Evolutionary conservation across 2,797 vertebrate species (phyloP).

Genomic region (Leuciscus waleckii): DNA sequence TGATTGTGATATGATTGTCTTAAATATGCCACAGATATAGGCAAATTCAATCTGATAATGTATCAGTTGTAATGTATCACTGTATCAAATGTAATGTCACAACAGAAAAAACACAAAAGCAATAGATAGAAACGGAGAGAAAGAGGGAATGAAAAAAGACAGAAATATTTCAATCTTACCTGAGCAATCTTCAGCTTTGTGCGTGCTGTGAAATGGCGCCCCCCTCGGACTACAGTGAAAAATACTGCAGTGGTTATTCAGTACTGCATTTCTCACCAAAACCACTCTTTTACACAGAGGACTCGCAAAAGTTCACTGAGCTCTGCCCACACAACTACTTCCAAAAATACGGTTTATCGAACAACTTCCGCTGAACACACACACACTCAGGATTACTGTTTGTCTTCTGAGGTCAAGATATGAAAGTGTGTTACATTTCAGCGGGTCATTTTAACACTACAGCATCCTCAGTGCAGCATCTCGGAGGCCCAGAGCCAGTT

Average conservation of each 20-base stretch:
- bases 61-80: not conserved
- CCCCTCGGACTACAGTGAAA: conserved; percentile 83
- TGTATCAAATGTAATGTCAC: not conserved
- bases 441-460: not conserved
- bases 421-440: conserved; percentile 2
- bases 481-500: conserved; percentile 83
- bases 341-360: conserved; percentile 13
- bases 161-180: conserved; percentile 83
- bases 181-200: conserved; percentile 93
- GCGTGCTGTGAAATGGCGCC: conserved; percentile 99
- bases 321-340: conserved; percentile 33
- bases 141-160: conserved; percentile 62
- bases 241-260: conserved; percentile 82
- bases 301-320: conserved; percentile 97
- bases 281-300: conserved; percentile 79
- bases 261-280: conserved; percentile 77
- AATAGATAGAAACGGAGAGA: conserved; percentile 31
- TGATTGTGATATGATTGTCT: too few relatives aligned
- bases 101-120: conserved; percentile 10
- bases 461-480: conserved; percentile 10
- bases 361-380: conserved; percentile 3
- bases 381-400: not conserved
- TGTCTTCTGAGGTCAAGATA: conserved; percentile 3
- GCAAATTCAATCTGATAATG: not conserved
- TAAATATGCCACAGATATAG: not conserved